Evolutionary conservation across 1,140 invertebrate genomes (phyloP).

Genomic region (Orchesella cincta): DNA sequence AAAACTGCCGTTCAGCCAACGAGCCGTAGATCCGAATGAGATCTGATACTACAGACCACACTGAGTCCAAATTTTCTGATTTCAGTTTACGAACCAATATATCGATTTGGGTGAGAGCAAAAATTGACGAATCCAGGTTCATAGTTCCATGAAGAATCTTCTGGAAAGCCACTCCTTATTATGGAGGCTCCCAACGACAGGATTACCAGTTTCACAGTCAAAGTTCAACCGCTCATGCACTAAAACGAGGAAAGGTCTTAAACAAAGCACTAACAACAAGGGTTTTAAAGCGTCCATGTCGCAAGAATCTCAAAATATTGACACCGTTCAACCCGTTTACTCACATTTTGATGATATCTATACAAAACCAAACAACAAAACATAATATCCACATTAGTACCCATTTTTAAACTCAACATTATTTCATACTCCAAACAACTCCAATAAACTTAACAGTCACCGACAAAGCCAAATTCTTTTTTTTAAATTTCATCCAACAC

Average conservation of each 20-base stretch:
- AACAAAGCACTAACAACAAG: slow-evolving; percentile 31
- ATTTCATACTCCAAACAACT: neutral
- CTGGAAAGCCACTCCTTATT: slow-evolving; percentile 40
- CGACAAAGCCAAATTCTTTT: neutral
- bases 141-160: slow-evolving; percentile 84
- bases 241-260: slow-evolving; percentile 21
- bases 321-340: slow-evolving; percentile 10
- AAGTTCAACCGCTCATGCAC: slow-evolving; percentile 15
- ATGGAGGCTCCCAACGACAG: slow-evolving; percentile 37
- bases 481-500: too few relatives aligned
- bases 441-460: neutral
- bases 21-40: slow-evolving; percentile 65
- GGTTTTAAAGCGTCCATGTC: slow-evolving; percentile 43
- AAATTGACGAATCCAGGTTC: slow-evolving; percentile 96
- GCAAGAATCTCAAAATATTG: neutral
- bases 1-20: slow-evolving; percentile 61
- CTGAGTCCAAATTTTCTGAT: slow-evolving; percentile 33
- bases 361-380: neutral
- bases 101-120: slow-evolving; percentile 96
- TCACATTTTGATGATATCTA: neutral
- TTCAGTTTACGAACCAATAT: slow-evolving; percentile 82
- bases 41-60: slow-evolving; percentile 43
- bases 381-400: neutral
- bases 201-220: slow-evolving; percentile 17
- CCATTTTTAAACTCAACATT: neutral